These are phyloP conservation scores for Lophura nycthemera DNA, from an alignment of 2,113 vertebrate genomes.

Conservation along the genomic window DNA sequence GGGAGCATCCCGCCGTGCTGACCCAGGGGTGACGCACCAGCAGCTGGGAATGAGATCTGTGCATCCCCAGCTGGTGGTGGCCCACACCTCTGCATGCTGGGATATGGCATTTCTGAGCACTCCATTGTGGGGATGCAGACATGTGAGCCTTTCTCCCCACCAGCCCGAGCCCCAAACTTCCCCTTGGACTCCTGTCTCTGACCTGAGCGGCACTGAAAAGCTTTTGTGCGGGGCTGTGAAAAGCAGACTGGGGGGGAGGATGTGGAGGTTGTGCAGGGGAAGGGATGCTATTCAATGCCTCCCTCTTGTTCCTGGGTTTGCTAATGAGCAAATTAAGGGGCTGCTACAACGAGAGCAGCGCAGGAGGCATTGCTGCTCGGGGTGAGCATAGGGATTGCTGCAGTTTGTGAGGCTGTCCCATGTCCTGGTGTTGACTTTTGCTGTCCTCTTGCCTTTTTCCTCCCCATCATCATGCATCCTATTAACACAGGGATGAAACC, in stretches of 20 bases:
- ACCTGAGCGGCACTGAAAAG: background rate
- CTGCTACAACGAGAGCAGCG: background rate
- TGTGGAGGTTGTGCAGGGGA: rapidly evolving
- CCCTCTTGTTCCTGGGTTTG: background rate
- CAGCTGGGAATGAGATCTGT: background rate
- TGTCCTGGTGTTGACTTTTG: background rate
- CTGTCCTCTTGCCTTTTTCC: background rate
- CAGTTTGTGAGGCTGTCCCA: rapidly evolving
- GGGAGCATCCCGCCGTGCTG: rapidly evolving
- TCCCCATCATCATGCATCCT: background rate
- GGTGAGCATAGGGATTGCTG: background rate
- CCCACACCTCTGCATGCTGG: background rate
- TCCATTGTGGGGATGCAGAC: conserved; percentile 64
- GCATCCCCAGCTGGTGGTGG: background rate
- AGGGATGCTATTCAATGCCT: background rate
- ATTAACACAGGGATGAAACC: background rate
- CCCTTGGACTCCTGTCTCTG: conserved; percentile 20
- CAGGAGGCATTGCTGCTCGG: background rate
- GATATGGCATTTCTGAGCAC: conserved; percentile 54
- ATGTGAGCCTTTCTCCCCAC: rapidly evolving
- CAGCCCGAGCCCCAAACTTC: background rate
- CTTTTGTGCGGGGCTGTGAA: conserved; percentile 13
- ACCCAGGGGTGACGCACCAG: background rate
- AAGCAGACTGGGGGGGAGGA: background rate
- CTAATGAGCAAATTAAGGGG: conserved; percentile 64